A percentile compares a stretch with the other conserved stretches of the same genome.
These are phyloP conservation scores for Heterodera filipjevi DNA, from an alignment of 2,888 invertebrate species.

Conservation along the genomic window DNA sequence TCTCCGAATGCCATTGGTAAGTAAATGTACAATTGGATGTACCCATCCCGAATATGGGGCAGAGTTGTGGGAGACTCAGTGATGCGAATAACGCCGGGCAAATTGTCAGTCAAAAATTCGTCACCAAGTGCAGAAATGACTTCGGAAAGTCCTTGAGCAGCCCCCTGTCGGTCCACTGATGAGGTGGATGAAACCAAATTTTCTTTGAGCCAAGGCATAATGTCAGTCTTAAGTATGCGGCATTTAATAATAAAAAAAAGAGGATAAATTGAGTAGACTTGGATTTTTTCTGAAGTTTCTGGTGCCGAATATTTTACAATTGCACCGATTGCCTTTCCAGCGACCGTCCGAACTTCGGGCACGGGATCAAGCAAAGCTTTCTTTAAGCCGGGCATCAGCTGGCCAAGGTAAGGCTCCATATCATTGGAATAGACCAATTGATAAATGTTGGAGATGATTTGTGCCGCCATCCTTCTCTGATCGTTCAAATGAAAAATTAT, in stretches of 20 bases:
- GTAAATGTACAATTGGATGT: conserved; percentile 99
- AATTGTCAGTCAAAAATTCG: conserved; percentile 89
- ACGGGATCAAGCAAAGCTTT: conserved; percentile 94
- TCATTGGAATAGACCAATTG: conserved; percentile 98
- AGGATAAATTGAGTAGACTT: conserved; percentile 24
- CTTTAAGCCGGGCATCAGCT: conserved; percentile 93
- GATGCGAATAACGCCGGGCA: conserved; percentile 74
- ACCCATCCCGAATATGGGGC: conserved; percentile 96
- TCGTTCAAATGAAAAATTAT: neutral
- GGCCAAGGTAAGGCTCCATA: conserved; percentile 89
- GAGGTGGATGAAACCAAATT: conserved; percentile 91
- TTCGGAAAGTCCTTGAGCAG: conserved; percentile 77
- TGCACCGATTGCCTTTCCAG: conserved; percentile 86
- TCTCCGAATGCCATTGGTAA: conserved; percentile 94
- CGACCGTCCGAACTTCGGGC: conserved; percentile 90
- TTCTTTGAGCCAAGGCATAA: conserved; percentile 97
- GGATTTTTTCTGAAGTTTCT: conserved; percentile 36
- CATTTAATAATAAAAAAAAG: neutral
- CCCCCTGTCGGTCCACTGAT: conserved; percentile 90
- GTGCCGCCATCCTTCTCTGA: conserved; percentile 91
- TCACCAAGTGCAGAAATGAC: conserved; percentile 72
- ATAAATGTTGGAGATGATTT: conserved; percentile 99
- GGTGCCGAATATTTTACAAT: conserved; percentile 52
- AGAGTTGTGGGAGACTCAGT: conserved; percentile 64
- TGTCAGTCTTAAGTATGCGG: conserved; percentile 66